phyloP scores from a whole-genome alignment of 2,113 vertebrate genomes.

The Xiphorhynchus elegans region DNA sequence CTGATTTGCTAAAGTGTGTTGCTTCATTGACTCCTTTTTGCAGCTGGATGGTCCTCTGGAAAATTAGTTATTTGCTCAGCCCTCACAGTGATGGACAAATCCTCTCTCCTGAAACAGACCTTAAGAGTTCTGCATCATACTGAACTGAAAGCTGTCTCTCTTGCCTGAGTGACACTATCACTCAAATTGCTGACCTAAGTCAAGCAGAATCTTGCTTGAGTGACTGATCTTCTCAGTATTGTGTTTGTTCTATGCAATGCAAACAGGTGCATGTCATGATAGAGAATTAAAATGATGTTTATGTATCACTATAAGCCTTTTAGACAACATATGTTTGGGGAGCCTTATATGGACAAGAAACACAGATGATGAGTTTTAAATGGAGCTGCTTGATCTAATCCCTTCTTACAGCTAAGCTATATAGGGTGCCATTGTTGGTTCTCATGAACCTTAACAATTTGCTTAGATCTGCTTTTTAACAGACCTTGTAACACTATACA shows the following conservation, averaged over 20 bases:
- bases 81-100: background rate
- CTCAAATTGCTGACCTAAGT: background rate
- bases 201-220: background rate
- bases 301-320: background rate
- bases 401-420: background rate
- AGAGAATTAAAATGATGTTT: background rate
- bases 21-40: background rate
- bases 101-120: background rate
- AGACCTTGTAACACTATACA: background rate
- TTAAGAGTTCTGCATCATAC: background rate
- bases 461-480: conserved; percentile 27
- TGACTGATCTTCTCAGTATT: background rate
- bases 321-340: background rate
- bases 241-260: background rate
- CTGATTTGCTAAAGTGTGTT: background rate
- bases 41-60: background rate
- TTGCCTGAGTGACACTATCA: background rate
- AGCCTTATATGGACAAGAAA: background rate
- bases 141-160: background rate
- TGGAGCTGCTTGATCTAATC: background rate
- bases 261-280: background rate
- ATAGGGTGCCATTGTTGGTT: background rate
- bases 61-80: background rate
- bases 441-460: background rate
- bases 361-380: background rate